Percentiles rank a stretch among this genome's conserved stretches.
Conservation (phyloP, 1,140 invertebrate genomes). For the Gerris buenoi region DNA sequence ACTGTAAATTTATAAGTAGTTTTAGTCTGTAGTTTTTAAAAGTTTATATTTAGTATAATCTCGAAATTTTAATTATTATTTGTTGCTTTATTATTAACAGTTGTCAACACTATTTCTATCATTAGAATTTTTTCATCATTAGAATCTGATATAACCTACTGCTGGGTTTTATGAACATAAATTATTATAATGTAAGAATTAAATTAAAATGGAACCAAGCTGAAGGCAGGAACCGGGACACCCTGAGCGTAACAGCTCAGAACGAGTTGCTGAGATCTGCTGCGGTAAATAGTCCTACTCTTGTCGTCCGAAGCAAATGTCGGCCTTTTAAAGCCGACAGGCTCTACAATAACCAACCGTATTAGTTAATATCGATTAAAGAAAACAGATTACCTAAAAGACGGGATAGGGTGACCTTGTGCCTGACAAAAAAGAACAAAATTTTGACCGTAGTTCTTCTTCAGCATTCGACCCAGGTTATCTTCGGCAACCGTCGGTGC, state of each 20-base stretch:
- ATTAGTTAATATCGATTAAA: not conserved
- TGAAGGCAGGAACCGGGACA: constrained; percentile 30
- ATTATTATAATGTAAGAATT: no score
- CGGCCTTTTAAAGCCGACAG: constrained; percentile 48
- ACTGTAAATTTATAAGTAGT: no score
- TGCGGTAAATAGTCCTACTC: constrained; percentile 18
- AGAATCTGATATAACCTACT: no score
- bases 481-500: constrained; percentile 47
- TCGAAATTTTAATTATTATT: no score
- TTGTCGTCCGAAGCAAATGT: constrained; percentile 51
- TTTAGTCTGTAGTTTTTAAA: no score
- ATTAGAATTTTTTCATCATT: no score
- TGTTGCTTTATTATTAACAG: no score
- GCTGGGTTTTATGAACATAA: no score
- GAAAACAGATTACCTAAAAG: constrained; percentile 25
- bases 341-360: constrained; percentile 36
- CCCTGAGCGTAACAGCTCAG: constrained; percentile 48
- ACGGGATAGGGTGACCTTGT: constrained; percentile 54
- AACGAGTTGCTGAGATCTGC: constrained; percentile 26
- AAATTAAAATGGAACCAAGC: no score
- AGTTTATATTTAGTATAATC: no score
- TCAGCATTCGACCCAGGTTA: constrained; percentile 15
- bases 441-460: constrained; percentile 10
- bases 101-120: no score
- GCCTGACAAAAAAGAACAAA: constrained; percentile 49